These are phyloP conservation scores for Forpus xanthops DNA, from an alignment of 2,797 vertebrate species.

Conservation along the genomic window DNA sequence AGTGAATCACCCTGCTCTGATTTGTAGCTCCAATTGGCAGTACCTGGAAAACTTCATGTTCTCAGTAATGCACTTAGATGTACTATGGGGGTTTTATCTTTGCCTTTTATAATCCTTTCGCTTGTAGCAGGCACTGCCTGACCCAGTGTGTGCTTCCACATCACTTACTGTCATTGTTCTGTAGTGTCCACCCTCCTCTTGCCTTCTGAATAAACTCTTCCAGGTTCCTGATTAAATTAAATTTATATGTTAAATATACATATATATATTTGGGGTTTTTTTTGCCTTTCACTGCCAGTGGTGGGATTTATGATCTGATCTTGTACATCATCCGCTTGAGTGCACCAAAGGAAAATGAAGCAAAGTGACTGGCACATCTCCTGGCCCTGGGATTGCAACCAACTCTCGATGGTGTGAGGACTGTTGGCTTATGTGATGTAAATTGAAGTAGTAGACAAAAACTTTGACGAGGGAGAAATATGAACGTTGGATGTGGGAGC, in stretches of 20 bases:
- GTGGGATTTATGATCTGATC: neutral
- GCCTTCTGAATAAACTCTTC: neutral
- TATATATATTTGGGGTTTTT: no score
- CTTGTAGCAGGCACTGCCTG: neutral
- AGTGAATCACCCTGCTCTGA: neutral
- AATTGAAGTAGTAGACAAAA: neutral
- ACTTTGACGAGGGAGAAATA: neutral
- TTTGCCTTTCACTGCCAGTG: fast-evolving
- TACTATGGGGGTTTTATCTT: neutral
- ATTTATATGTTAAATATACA: neutral
- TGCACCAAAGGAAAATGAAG: neutral
- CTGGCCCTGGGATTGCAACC: neutral
- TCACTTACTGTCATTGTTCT: fast-evolving
- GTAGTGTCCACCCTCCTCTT: neutral
- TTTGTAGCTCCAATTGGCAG: neutral
- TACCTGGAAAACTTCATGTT: neutral
- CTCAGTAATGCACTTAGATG: neutral
- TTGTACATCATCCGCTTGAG: fast-evolving
- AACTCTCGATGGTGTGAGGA: fast-evolving
- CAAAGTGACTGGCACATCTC: neutral
- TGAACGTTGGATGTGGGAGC: fast-evolving
- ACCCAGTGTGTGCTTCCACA: neutral
- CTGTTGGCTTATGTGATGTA: fast-evolving
- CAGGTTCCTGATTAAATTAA: neutral
- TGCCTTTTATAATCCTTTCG: neutral